These are phyloP conservation scores for Chymomyza procnemis DNA, from an alignment of 2,888 invertebrate genomes.

Conservation along the genomic window DNA sequence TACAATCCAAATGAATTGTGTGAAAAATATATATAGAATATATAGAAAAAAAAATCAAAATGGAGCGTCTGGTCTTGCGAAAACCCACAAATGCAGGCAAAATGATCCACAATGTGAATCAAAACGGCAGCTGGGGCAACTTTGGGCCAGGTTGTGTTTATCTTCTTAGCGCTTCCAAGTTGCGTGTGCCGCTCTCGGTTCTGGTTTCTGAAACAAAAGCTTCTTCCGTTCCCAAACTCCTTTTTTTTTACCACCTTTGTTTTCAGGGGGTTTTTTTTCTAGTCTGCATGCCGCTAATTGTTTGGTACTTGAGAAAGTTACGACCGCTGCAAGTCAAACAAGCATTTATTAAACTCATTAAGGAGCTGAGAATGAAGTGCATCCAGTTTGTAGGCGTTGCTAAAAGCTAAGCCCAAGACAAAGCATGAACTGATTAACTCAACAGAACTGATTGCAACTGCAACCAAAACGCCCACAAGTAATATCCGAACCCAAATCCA, in stretches of 20 bases:
- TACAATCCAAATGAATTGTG: slow-evolving; percentile 66
- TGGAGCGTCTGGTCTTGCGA: slow-evolving; percentile 35
- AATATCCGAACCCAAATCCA: background rate
- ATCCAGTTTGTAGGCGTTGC: background rate
- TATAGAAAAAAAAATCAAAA: slow-evolving; percentile 46
- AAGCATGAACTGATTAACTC: background rate
- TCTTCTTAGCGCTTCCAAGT: slow-evolving; percentile 16
- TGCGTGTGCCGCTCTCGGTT: slow-evolving; percentile 29
- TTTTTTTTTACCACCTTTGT: background rate
- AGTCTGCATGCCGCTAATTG: slow-evolving; percentile 65
- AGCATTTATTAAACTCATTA: slow-evolving; percentile 69
- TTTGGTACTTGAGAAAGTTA: slow-evolving; percentile 65
- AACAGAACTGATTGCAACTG: background rate
- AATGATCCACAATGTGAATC: slow-evolving; percentile 38
- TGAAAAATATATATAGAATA: slow-evolving; percentile 45
- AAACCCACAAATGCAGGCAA: slow-evolving; percentile 57
- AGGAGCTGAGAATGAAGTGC: slow-evolving; percentile 32
- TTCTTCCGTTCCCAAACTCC: slow-evolving; percentile 61
- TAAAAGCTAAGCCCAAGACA: background rate
- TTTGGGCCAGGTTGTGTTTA: slow-evolving; percentile 20
- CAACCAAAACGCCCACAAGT: background rate
- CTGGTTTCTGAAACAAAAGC: slow-evolving; percentile 5
- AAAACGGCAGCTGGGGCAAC: slow-evolving; percentile 16
- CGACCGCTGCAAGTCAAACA: slow-evolving; percentile 60
- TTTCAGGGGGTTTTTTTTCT: background rate